phyloP scores from a whole-genome alignment of 1,140 invertebrate genomes.

The Danaus plexippus region DNA sequence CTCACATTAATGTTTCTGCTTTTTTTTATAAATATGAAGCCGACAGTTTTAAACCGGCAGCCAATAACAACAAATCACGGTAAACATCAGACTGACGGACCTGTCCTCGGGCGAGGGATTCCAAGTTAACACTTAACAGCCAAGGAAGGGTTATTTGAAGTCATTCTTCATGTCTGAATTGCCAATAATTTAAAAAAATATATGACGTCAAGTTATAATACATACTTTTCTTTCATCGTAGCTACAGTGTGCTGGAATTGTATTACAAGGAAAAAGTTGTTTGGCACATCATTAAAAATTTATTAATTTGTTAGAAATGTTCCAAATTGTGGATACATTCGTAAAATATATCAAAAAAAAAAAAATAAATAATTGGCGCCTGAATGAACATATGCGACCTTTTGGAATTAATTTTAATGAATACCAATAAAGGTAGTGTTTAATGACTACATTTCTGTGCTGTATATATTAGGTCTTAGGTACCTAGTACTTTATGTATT shows the following conservation, averaged over 20 bases:
- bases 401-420: slow-evolving; percentile 23
- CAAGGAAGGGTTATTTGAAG: slow-evolving; percentile 19
- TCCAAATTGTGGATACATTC: too few species aligned
- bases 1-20: background rate
- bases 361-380: slow-evolving; percentile 20
- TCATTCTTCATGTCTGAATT: slow-evolving; percentile 18
- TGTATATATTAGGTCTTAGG: slow-evolving; percentile 1
- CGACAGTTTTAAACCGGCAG: too few species aligned
- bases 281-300: too few species aligned
- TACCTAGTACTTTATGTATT: too few species aligned
- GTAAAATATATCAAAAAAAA: slow-evolving; percentile 1
- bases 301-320: too few species aligned
- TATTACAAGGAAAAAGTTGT: background rate
- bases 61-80: slow-evolving; percentile 13
- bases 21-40: background rate
- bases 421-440: slow-evolving; percentile 25
- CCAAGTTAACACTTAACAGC: slow-evolving; percentile 15
- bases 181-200: slow-evolving; percentile 13
- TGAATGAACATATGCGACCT: slow-evolving; percentile 19
- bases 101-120: slow-evolving; percentile 9
- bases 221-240: background rate
- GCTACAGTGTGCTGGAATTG: background rate
- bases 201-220: background rate
- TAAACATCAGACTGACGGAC: slow-evolving; percentile 12
- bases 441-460: slow-evolving; percentile 15